Evolutionary conservation across 2,888 invertebrate genomes (phyloP).

Genomic region (Cheiracanthium punctorium): DNA sequence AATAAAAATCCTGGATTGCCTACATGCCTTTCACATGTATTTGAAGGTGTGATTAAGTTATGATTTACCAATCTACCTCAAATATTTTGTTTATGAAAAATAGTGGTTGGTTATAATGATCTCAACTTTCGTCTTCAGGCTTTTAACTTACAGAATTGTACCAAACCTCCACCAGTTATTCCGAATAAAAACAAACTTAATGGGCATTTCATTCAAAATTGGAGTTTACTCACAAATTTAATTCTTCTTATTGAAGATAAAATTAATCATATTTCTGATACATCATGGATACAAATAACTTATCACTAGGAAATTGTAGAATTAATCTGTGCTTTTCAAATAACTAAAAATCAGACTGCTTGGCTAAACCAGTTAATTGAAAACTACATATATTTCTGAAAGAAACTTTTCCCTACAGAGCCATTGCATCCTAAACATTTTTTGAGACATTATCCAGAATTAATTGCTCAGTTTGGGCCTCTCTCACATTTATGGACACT

Average conservation of each 20-base stretch:
- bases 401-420: no score
- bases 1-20: neutral
- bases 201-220: neutral
- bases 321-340: constrained; percentile 21
- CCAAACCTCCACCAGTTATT: neutral
- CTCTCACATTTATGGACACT: no score
- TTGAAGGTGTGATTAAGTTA: neutral
- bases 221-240: neutral
- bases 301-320: neutral
- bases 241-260: neutral
- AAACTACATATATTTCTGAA: no score
- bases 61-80: neutral
- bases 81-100: neutral
- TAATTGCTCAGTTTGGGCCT: no score
- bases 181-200: neutral
- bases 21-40: neutral
- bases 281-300: neutral
- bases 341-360: constrained; percentile 26
- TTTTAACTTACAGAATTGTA: neutral
- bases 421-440: no score
- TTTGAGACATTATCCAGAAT: no score
- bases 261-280: neutral
- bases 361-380: no score
- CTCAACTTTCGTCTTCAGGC: neutral
- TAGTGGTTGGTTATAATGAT: neutral